Base-by-base conservation (phyloP, 2,888 invertebrate species). In the Zhuqinia jingwanae region DNA sequence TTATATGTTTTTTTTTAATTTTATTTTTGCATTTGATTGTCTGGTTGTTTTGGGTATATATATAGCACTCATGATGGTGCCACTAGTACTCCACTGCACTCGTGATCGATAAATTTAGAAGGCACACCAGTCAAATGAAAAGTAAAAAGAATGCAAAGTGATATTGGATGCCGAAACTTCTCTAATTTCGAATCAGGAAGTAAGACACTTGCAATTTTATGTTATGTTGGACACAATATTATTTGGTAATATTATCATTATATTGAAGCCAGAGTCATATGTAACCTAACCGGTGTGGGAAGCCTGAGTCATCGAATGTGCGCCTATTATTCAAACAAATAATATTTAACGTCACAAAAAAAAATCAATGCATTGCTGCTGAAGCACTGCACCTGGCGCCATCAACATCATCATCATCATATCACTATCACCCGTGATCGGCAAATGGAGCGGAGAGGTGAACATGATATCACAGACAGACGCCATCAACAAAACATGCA, bases 111-210 rank as follows among this genome's bases (percentile, higher is more conserved):
- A 75, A 76, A 53, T 63, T 65, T 75, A 30, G 58, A 27, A 77
- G 42, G 45, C 17, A 45, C 20, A 77, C 58, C 42, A 42, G 15
- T 3, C 8, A 8, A 65, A 1, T 13, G 65, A n/a, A 27, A 65
- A 36, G 8, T 27, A 45, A 45, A 60, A 60, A 45, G 60, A 77
- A 77, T 58, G 58, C 3, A 60, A 36, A 36, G 3, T 3, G 5
- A 36, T 8, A 6, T 36, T 8, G 36, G 36, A 6, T 17, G n/a
- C 42, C 3, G 36, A 45, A 15, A 58, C 60, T 27, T 60, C 45
- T 77, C 22, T 77, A 22, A 60, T 77, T 77, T 77, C 77, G 58
- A 77, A 77, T 77, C 77, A 77, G 77, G 77, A 77, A 77, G 77
- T 77, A 60, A 58, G 22, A 60, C n/a, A 25, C 50, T 25, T 25